Evolutionary conservation across 1,140 invertebrate genomes (phyloP).

Genomic region (Sipha flava): DNA sequence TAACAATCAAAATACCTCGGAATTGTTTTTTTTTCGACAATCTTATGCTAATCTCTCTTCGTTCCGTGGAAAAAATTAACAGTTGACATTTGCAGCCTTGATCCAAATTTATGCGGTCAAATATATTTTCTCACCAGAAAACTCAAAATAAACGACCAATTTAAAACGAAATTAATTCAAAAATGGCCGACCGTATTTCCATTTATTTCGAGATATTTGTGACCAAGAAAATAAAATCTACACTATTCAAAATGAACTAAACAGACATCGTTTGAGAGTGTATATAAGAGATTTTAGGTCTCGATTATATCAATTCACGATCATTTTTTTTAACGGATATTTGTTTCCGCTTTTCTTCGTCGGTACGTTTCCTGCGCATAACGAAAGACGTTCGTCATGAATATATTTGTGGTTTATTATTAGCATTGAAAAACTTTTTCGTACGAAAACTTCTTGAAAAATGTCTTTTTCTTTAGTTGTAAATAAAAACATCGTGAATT

Average conservation of each 20-base stretch:
- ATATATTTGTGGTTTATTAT: neutral
- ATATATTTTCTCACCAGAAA: neutral
- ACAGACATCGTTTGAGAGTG: neutral
- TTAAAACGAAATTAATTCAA: slow-evolving; percentile 22
- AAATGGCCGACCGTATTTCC: neutral
- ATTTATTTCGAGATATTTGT: neutral
- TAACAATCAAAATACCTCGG: slow-evolving; percentile 6
- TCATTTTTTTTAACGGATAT: slow-evolving; percentile 3
- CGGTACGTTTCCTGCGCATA: slow-evolving; percentile 14
- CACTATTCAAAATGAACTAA: neutral
- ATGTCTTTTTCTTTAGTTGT: slow-evolving; percentile 20
- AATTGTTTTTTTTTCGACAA: slow-evolving; percentile 15
- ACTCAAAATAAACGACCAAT: neutral
- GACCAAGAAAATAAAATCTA: neutral
- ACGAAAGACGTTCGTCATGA: neutral
- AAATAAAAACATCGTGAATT: slow-evolving; percentile 27
- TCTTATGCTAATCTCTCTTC: slow-evolving; percentile 15
- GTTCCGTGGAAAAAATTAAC: slow-evolving; percentile 14
- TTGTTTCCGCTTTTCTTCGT: neutral
- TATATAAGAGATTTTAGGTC: neutral
- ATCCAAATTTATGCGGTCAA: slow-evolving; percentile 31
- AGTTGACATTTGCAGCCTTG: slow-evolving; percentile 2
- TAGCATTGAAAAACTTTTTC: slow-evolving; percentile 22
- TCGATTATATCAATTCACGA: neutral
- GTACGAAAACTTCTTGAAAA: slow-evolving; percentile 19